These are phyloP conservation scores for Galaxias olidus DNA, from an alignment of 2,797 vertebrate genomes.

Conservation along the genomic window DNA sequence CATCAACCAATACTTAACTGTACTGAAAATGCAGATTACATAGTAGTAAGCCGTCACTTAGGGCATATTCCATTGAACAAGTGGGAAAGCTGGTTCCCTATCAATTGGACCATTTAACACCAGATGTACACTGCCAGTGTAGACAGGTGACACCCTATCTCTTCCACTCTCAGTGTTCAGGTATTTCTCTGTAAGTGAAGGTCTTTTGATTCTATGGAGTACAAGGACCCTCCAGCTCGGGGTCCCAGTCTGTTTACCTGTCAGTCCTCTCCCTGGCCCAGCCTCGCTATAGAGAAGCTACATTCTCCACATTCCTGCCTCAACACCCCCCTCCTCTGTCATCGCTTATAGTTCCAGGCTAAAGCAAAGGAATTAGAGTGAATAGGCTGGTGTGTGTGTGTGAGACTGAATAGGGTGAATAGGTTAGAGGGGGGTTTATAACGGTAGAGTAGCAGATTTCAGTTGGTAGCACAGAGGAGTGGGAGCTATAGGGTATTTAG, in stretches of 20 bases:
- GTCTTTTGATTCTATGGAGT: conserved; percentile 55
- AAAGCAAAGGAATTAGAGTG: too few species aligned
- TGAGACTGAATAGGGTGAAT: conserved; percentile 43
- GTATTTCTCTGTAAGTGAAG: conserved; percentile 48
- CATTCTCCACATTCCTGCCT: conserved; percentile 67
- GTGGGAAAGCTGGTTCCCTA: too few species aligned
- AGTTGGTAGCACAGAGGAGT: neutral
- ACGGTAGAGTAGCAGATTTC: conserved; percentile 27
- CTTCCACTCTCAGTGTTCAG: conserved; percentile 22
- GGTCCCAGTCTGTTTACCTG: conserved; percentile 31
- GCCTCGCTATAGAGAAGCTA: conserved; percentile 51
- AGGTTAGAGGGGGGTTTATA: conserved; percentile 42
- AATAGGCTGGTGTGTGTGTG: conserved; percentile 25
- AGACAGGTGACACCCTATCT: too few species aligned
- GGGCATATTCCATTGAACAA: too few species aligned
- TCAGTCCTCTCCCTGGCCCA: conserved; percentile 48
- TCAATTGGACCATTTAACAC: neutral
- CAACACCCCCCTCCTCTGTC: conserved; percentile 32
- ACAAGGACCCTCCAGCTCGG: conserved; percentile 54
- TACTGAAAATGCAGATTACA: too few species aligned
- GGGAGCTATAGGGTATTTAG: too few species aligned
- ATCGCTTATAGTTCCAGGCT: too few species aligned
- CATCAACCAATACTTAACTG: too few species aligned
- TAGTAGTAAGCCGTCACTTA: too few species aligned
- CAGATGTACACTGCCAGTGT: conserved; percentile 37